Evolutionary conservation across 2,113 vertebrate genomes (phyloP), one percentile per base, ranked within the genome.

Genomic region (Pluvianellus socialis): DNA sequence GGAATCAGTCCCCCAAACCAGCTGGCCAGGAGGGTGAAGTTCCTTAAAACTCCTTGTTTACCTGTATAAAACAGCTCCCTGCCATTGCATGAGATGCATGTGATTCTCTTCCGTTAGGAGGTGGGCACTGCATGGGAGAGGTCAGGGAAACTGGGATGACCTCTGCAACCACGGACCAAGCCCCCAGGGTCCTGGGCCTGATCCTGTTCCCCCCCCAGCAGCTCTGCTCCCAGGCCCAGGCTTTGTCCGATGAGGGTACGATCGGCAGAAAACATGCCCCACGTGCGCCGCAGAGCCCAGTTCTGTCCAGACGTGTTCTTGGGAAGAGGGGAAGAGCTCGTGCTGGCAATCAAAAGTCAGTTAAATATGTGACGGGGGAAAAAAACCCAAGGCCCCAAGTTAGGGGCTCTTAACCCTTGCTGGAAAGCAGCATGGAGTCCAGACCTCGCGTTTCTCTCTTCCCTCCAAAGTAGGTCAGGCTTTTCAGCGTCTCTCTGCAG

Each of bases 381-480:
- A 67, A 85, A 38, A 4, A 2, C 17, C 26, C 50, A 38, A 80
- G 66, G 26, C 40, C 58, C 33, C 20, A 53, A 4, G 10, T 81
- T 4, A 23, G 35, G 23, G 33, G 53, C 68, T 80, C 56, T 93
- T 93, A 94, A 93, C 92, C 91, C 89, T 75, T 76, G 58, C 73
- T 44, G 74, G 38, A 80, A 68, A 59, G 70, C 65, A 75, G 72
- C 21, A 1, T 38, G 5, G 70, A 66, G 67, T 72, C 79, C 90
- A 94, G 91, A 82, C 80, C 70, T 92, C 19, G 1, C 44, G 44
- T 65, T 95, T 84, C 45, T 96, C 79, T 94, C 87, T 32, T 81
- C 58, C 27, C 70, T 96, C 92, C 92, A 76, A 96, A 97, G 92
- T 91, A 96, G 91, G 95, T 96, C 93, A 95, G 86, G 95, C 79